Evolutionary conservation across 2,888 invertebrate species (phyloP).

Genomic region (Bedellia somnulentella): DNA sequence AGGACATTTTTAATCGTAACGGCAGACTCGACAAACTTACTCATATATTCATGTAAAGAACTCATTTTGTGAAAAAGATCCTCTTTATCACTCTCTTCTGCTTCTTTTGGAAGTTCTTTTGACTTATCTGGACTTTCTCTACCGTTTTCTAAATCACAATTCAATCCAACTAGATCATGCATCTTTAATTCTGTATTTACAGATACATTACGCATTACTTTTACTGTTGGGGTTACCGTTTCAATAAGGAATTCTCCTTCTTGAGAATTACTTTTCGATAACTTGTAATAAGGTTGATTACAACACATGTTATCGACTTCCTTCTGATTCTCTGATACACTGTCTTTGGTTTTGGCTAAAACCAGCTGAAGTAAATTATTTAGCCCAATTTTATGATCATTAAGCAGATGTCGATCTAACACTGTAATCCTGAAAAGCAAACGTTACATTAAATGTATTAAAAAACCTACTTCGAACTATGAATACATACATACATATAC

Average conservation of each 20-base stretch:
- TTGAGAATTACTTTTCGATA: constrained; percentile 22
- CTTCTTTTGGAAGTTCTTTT: constrained; percentile 23
- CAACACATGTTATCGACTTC: constrained; percentile 15
- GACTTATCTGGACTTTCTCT: constrained; percentile 22
- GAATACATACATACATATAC: too few species aligned
- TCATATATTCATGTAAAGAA: constrained; percentile 38
- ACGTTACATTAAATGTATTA: too few species aligned
- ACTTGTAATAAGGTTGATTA: constrained; percentile 31
- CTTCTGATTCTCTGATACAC: constrained; percentile 21
- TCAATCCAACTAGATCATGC: constrained; percentile 24
- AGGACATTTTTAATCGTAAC: constrained; percentile 36
- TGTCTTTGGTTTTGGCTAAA: constrained; percentile 41
- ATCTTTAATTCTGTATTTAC: constrained; percentile 32
- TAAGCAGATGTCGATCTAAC: constrained; percentile 38
- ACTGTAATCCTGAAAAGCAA: constrained; percentile 35
- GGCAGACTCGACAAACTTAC: constrained; percentile 39
- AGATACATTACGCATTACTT: constrained; percentile 30
- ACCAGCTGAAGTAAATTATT: constrained; percentile 39
- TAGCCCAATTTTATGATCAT: constrained; percentile 38
- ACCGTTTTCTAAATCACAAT: constrained; percentile 23
- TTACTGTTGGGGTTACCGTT: constrained; percentile 33
- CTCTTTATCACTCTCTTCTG: constrained; percentile 19
- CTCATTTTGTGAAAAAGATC: constrained; percentile 34
- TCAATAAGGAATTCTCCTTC: constrained; percentile 40
- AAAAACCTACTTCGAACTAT: too few species aligned